These are phyloP conservation scores for Cranoglanis bouderius DNA, from an alignment of 2,113 vertebrate species.

Conservation along the genomic window DNA sequence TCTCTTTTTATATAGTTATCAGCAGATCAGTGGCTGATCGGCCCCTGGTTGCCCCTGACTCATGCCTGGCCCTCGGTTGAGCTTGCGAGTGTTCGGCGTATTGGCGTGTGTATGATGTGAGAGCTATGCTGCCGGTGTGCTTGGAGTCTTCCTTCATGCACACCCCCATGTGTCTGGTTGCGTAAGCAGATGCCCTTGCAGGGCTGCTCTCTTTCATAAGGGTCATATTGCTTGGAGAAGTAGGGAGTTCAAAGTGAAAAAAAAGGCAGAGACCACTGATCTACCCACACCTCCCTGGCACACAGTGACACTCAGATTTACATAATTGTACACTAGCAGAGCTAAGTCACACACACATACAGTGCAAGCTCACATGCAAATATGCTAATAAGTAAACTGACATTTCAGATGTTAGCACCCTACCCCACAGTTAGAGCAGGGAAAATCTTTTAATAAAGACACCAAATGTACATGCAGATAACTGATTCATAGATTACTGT, in stretches of 20 bases:
- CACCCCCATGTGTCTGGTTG: slow-evolving; percentile 41
- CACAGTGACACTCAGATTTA: background rate
- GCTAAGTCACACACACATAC: background rate
- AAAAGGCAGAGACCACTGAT: slow-evolving; percentile 23
- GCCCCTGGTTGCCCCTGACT: slow-evolving; percentile 26
- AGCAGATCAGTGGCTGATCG: slow-evolving; percentile 30
- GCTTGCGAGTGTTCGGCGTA: background rate
- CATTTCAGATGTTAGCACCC: slow-evolving; percentile 1
- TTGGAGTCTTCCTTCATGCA: slow-evolving; percentile 28
- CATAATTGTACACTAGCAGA: slow-evolving; percentile 9
- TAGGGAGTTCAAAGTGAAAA: slow-evolving; percentile 13
- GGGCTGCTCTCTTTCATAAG: slow-evolving; percentile 39
- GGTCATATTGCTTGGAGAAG: slow-evolving; percentile 33
- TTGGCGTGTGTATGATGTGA: slow-evolving; percentile 32
- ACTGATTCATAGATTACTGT: too few relatives aligned
- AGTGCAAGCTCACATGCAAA: background rate
- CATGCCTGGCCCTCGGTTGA: slow-evolving; percentile 20
- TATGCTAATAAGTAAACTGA: background rate
- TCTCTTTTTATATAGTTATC: slow-evolving; percentile 32
- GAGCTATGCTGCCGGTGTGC: slow-evolving; percentile 28
- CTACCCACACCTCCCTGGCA: background rate
- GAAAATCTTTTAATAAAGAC: background rate
- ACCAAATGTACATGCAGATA: background rate
- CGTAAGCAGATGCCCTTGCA: slow-evolving; percentile 39
- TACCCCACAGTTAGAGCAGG: background rate